A percentile compares a stretch with the other conserved stretches of the same genome.
Evolutionary conservation across 2,888 invertebrate species (phyloP).

Genomic region (Patella depressa): DNA sequence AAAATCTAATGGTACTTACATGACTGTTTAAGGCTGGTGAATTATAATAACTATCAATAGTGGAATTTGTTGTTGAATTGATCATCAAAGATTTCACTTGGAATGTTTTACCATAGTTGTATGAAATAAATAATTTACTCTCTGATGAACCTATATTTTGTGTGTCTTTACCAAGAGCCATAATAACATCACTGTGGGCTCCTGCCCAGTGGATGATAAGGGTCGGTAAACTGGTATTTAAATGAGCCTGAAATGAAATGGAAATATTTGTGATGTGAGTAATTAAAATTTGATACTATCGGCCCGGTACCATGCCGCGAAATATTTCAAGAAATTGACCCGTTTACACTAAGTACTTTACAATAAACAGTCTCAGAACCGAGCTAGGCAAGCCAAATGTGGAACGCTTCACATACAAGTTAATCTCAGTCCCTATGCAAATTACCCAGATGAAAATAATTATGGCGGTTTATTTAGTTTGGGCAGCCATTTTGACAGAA

Average conservation of each 20-base stretch:
- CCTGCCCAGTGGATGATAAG: constrained; percentile 95
- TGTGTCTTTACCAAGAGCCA: constrained; percentile 84
- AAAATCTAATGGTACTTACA: constrained; percentile 76
- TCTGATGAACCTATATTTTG: constrained; percentile 66
- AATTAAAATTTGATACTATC: background rate
- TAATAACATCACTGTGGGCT: constrained; percentile 87
- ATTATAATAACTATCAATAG: constrained; percentile 87
- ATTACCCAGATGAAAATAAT: too few relatives aligned
- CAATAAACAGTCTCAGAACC: too few relatives aligned
- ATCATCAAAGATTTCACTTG: constrained; percentile 81
- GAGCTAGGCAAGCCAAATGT: too few relatives aligned
- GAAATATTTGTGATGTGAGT: background rate
- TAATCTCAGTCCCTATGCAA: too few relatives aligned
- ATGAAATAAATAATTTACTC: constrained; percentile 87
- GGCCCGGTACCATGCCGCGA: background rate
- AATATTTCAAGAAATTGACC: too few relatives aligned
- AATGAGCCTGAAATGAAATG: constrained; percentile 77
- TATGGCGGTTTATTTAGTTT: too few relatives aligned
- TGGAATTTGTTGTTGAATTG: constrained; percentile 77
- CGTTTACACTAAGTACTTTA: too few relatives aligned
- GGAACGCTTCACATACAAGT: too few relatives aligned
- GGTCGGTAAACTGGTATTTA: constrained; percentile 90
- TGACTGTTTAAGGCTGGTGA: constrained; percentile 84
- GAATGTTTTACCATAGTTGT: constrained; percentile 88
- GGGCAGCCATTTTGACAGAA: too few relatives aligned